Evolutionary conservation across 2,797 vertebrate species (phyloP).

Genomic region (Scolopax rusticola): DNA sequence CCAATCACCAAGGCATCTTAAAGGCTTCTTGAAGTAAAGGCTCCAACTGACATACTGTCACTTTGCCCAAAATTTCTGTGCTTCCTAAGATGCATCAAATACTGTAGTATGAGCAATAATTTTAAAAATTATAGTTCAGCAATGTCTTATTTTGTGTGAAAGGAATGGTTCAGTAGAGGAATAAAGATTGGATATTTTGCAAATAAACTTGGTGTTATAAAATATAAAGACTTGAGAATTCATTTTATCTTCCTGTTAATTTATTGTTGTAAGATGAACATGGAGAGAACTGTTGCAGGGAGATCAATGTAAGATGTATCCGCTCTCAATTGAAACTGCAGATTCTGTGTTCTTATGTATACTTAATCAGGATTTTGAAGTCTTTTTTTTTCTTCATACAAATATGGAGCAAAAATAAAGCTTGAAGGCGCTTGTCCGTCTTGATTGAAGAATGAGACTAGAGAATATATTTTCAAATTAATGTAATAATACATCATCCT

Average conservation of each 20-base stretch:
- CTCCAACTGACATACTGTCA: conserved; percentile 34
- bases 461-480: not conserved
- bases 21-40: conserved; percentile 40
- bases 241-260: not conserved
- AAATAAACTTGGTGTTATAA: not conserved
- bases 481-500: not conserved
- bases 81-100: conserved; percentile 55
- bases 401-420: not conserved
- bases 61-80: conserved; percentile 55
- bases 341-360: not conserved
- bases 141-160: conserved; percentile 7
- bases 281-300: not conserved
- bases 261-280: not conserved
- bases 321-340: not conserved
- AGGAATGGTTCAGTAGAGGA: not conserved
- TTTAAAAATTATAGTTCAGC: conserved; percentile 38
- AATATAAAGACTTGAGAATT: not conserved
- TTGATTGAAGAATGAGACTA: not conserved
- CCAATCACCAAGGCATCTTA: conserved; percentile 32
- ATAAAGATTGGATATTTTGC: not conserved
- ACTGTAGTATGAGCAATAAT: conserved; percentile 16
- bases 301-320: not conserved
- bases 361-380: not conserved
- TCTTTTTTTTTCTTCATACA: not conserved
- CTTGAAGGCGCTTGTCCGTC: not conserved